Conservation (phyloP, 23 tunicate species). For the Corella eumyota region DNA sequence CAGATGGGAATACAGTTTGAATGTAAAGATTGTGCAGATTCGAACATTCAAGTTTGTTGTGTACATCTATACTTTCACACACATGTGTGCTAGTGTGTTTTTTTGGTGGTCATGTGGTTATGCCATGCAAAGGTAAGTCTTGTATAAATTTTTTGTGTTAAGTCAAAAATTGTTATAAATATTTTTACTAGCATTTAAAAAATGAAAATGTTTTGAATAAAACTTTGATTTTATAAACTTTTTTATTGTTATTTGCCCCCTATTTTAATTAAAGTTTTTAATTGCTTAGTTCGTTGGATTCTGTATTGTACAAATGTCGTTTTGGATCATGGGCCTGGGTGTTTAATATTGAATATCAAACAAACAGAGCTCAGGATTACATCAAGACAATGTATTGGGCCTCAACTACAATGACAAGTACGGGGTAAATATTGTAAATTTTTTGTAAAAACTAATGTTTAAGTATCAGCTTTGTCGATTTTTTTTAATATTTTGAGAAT, state of each 20-base stretch:
- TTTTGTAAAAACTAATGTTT: no score
- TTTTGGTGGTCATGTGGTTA: constrained; percentile 78
- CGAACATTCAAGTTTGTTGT: constrained; percentile 54
- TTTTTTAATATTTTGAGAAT: no score
- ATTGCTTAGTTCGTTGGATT: constrained; percentile 9
- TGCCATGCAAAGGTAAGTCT: constrained; percentile 43
- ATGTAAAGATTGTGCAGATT: constrained; percentile 45
- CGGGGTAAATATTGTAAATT: constrained; percentile 45
- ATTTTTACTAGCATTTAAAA: no score
- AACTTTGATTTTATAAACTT: background rate
- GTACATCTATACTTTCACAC: constrained; percentile 77
- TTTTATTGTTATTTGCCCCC: background rate
- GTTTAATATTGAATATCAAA: constrained; percentile 25
- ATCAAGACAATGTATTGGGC: constrained; percentile 91
- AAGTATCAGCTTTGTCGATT: no score
- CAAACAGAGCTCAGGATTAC: constrained; percentile 44
- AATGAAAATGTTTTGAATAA: no score
- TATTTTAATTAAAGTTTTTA: background rate
- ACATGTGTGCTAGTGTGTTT: constrained; percentile 54
- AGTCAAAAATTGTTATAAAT: background rate
- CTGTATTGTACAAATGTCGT: constrained; percentile 45
- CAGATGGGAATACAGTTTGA: constrained; percentile 46
- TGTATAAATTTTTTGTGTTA: background rate
- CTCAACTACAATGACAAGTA: constrained; percentile 74
- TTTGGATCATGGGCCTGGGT: constrained; percentile 88